Conservation (phyloP, 2,888 invertebrate genomes). For the Harmothoe impar region DNA sequence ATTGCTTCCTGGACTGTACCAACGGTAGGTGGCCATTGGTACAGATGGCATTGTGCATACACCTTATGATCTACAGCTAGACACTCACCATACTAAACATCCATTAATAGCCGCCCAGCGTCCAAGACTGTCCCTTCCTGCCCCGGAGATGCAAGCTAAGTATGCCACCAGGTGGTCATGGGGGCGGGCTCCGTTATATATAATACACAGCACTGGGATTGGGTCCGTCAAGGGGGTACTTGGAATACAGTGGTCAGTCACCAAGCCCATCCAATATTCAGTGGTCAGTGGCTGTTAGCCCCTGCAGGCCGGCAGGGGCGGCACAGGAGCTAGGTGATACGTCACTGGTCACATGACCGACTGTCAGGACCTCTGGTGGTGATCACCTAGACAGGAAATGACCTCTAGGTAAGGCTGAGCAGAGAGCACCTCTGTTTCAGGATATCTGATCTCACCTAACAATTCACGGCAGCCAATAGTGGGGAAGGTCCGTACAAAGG, state of each 20-base stretch:
- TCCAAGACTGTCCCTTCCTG: too few relatives aligned
- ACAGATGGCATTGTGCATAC: too few relatives aligned
- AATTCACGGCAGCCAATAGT: too few relatives aligned
- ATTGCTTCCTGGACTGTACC: too few relatives aligned
- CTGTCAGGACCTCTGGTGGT: not conserved
- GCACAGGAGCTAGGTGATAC: not conserved
- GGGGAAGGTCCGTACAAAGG: too few relatives aligned
- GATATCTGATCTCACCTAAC: too few relatives aligned
- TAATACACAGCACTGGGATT: not conserved
- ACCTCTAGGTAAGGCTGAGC: not conserved
- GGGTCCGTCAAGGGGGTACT: constrained; percentile 10
- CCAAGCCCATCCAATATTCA: constrained; percentile 8
- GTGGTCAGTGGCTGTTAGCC: not conserved
- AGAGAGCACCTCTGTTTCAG: too few relatives aligned
- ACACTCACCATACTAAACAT: too few relatives aligned
- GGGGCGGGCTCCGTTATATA: not conserved
- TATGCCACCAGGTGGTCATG: not conserved
- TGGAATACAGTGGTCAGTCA: constrained; percentile 42
- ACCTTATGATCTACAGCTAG: too few relatives aligned
- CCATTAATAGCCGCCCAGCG: too few relatives aligned
- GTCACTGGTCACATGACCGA: not conserved
- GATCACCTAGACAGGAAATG: not conserved
- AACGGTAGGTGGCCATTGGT: too few relatives aligned
- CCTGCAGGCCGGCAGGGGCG: not conserved
- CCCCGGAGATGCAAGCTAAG: too few relatives aligned